Evolutionary conservation across 30 jellyfish, hydroid and myxozoan species (phyloP).

Genomic region (Aurelia sp.): DNA sequence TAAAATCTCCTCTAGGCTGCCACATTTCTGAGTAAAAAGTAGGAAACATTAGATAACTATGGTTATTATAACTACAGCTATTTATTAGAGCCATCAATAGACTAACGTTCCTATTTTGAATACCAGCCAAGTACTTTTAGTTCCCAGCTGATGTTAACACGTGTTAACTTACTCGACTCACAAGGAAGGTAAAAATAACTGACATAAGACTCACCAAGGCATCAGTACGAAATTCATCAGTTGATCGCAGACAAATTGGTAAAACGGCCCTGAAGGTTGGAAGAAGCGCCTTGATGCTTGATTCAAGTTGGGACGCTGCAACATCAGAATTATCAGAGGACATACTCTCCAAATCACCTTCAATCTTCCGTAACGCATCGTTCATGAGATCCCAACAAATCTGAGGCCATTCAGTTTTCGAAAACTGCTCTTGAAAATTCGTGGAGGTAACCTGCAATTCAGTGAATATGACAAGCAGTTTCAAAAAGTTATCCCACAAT

Average conservation of each 20-base stretch:
- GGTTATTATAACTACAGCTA: too few relatives aligned
- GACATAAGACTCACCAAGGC: neutral
- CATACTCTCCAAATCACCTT: neutral
- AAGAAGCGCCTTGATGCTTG: neutral
- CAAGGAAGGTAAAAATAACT: neutral
- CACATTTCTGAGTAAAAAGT: neutral
- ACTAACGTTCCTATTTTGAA: too few relatives aligned
- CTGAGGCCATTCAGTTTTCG: slow-evolving; percentile 29
- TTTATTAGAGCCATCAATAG: too few relatives aligned
- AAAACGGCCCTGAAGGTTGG: slow-evolving; percentile 29
- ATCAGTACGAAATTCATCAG: neutral
- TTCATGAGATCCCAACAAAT: slow-evolving; percentile 1
- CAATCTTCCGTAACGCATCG: neutral
- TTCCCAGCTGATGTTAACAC: too few relatives aligned
- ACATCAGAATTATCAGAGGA: neutral
- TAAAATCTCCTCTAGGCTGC: slow-evolving; percentile 7
- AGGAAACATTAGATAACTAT: too few relatives aligned
- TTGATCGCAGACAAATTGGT: slow-evolving; percentile 21
- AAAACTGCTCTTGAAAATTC: slow-evolving; percentile 6
- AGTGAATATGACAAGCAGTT: slow-evolving; percentile 12
- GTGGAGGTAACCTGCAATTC: slow-evolving; percentile 27
- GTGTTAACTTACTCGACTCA: neutral
- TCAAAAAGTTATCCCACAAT: slow-evolving; percentile 28
- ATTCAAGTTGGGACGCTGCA: neutral
- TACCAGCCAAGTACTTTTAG: too few relatives aligned